Evolutionary conservation across 2,888 invertebrate genomes (phyloP), one percentile per base, ranked within the genome.

Genomic region (Limnephilus marmoratus): DNA sequence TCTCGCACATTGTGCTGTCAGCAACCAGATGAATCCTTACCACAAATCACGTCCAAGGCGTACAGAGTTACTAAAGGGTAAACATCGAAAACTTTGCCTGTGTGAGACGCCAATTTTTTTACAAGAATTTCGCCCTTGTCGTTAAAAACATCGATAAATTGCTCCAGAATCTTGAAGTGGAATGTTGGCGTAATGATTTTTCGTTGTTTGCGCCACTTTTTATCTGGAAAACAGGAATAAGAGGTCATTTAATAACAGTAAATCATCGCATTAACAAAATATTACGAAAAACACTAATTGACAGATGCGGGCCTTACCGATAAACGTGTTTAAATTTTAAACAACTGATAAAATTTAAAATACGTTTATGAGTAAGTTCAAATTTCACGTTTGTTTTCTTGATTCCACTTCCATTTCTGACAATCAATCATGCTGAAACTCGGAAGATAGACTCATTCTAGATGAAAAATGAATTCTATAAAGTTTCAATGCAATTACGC

Each of bases 31-130:
- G 11, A 81, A 18, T 85, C 18, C 94, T 94, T 94, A 96, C 96
- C 96, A 94, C 96, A 96, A 92, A 97, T 96, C 81, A 96, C 95
- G 94, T 96, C 96, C 93, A 97, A 94, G 9, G 96, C 95, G 94
- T 95, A 96, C n/a, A 95, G 94, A 1, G 96, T 95, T 18, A 96
- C 94, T 92, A 95, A 95, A 13, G 95, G 95, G 93, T 95, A 95
- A 81, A 96, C 94, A 94, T 97, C 95, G 41, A 96, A 94, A 0
- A 92, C 37, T 87, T 92, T 93, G 37, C 81, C 92, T 45, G 82
- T 92, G 18, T 92, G 81, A 18, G 34, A 37, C 3, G 49, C 49
- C 15, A 93, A 68, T 90, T 91, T 90, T 18, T 92, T 37, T 12
- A 93, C 45, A 13, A 93, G 83, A 34, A 93, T 89, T 45, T 93